Base-by-base conservation (phyloP, 2,888 invertebrate species). In the Scaeva pyrastri region DNA sequence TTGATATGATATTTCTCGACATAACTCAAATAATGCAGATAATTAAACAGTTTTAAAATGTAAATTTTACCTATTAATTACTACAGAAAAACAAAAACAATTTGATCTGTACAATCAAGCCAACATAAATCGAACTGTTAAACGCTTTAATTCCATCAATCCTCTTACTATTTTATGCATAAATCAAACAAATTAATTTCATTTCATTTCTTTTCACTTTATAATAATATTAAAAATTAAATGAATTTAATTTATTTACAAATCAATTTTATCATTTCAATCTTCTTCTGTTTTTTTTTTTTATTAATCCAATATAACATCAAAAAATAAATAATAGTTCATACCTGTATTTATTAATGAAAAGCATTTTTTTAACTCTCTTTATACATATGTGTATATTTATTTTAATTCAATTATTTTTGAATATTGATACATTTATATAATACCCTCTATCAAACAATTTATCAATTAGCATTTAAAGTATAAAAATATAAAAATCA, bases 391-490 rank as follows among this genome's bases (percentile, higher is more conserved):
- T 14, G 10, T 26, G 19, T 56, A 19, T 36, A 23, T 48, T 60
- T 72, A 45, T 72, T 56, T 14, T 21, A 43, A 14, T 62, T 62
- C 3, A 26, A 52, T 52, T 52, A 8, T 41, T 62, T 21, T 62
- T 43, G 10, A 31, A 16, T 41, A 41, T 43, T 16, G 1, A 64
- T 16, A 64, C 48, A 12, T 50, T 31, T 16, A 36, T 16, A 43
- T 31, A 36, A 23, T 16, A 45, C 52, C 23, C 21, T 21, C 14
- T 68, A 64, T 11, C 60, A 12, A 71, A 77, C 45, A 71, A 64
- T 55, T 78, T 78, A 52, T 45, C 39, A 71, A 75, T 75, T 64
- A 71, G 31, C 58, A 43, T 48, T 48, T 4, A 64, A 73, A 48
- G 26, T 8, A 66, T 60, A 31, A 26, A 6, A 48, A 39, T 11